phyloP scores from a whole-genome alignment of 2,113 vertebrate species.

The Etheostoma spectabile region DNA sequence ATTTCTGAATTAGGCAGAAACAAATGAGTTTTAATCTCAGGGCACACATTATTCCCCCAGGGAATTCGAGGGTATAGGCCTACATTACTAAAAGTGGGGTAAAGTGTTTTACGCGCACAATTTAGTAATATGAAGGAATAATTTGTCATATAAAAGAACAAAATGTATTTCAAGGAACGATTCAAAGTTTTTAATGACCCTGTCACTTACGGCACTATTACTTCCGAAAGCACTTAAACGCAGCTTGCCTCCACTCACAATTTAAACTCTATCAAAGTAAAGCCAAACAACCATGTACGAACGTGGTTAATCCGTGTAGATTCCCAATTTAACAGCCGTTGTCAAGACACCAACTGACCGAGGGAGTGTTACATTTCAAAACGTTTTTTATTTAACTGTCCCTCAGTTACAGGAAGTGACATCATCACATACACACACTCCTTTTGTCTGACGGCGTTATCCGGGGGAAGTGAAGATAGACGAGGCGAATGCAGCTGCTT shows the following conservation, averaged over 20 bases:
- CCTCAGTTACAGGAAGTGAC: slow-evolving; percentile 79
- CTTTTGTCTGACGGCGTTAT: slow-evolving; percentile 82
- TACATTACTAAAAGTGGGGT: neutral
- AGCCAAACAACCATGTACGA: fast-evolving
- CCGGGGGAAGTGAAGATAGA: slow-evolving; percentile 84
- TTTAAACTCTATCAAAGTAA: neutral
- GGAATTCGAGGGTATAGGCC: neutral
- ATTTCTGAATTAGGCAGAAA: neutral
- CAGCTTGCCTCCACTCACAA: neutral
- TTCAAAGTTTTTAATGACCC: neutral
- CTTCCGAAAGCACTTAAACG: slow-evolving; percentile 36
- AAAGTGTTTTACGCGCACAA: neutral
- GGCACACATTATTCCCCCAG: neutral
- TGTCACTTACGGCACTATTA: neutral
- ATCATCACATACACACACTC: slow-evolving; percentile 39
- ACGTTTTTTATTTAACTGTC: slow-evolving; percentile 10
- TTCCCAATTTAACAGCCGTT: fast-evolving
- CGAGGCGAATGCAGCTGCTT: slow-evolving; percentile 76
- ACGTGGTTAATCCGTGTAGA: fast-evolving
- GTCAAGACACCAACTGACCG: neutral
- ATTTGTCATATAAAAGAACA: neutral
- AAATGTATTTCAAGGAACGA: neutral
- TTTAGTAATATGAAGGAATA: neutral
- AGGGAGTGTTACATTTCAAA: neutral
- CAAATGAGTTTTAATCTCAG: neutral